phyloP scores from a whole-genome alignment of 2,888 invertebrate genomes.

The Euclidia mi region DNA sequence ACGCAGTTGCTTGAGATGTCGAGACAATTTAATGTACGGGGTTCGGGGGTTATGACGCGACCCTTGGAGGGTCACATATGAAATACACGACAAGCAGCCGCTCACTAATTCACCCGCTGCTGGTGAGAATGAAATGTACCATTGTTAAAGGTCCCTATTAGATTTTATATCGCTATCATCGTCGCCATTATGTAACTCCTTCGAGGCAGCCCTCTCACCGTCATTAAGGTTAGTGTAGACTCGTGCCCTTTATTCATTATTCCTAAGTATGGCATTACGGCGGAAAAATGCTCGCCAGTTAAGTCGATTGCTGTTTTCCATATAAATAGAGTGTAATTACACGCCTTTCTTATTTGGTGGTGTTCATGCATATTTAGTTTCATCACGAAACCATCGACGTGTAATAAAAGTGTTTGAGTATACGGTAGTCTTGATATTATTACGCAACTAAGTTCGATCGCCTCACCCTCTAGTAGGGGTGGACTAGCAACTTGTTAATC shows the following conservation, averaged over 20 bases:
- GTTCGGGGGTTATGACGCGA: slow-evolving; percentile 55
- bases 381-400: slow-evolving; percentile 34
- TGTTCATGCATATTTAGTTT: slow-evolving; percentile 50
- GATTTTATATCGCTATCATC: slow-evolving; percentile 84
- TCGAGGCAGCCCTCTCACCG: slow-evolving; percentile 73
- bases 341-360: slow-evolving; percentile 50
- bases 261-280: slow-evolving; percentile 76
- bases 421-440: slow-evolving; percentile 11
- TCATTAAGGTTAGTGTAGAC: slow-evolving; percentile 78
- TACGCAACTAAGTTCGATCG: slow-evolving; percentile 35
- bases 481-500: slow-evolving; percentile 41
- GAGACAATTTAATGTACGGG: slow-evolving; percentile 55
- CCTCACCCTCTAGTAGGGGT: slow-evolving; percentile 46
- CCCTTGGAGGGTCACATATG: slow-evolving; percentile 57
- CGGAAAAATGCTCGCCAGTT: slow-evolving; percentile 75
- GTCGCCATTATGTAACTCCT: slow-evolving; percentile 77
- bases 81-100: slow-evolving; percentile 35
- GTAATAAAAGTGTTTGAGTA: slow-evolving; percentile 31
- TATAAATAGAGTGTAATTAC: slow-evolving; percentile 61
- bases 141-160: slow-evolving; percentile 79
- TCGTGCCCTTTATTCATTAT: slow-evolving; percentile 77
- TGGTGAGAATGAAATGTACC: slow-evolving; percentile 55
- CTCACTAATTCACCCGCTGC: slow-evolving; percentile 55
- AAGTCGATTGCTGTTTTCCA: slow-evolving; percentile 73
- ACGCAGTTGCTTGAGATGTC: slow-evolving; percentile 59